Conservation (phyloP, 2,797 vertebrate genomes). For the Hafferia zeledoni region DNA sequence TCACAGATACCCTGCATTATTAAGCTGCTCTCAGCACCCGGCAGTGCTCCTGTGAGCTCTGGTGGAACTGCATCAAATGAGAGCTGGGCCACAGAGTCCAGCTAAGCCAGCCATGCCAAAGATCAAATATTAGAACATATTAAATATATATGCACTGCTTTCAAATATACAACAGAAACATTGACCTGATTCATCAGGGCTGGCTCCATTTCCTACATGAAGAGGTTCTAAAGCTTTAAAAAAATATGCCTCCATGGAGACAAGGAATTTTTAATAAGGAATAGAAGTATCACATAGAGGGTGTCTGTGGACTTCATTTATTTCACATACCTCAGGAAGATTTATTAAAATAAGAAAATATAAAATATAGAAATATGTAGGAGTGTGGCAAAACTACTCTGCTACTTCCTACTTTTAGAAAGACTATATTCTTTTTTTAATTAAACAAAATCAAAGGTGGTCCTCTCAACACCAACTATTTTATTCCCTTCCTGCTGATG, state of each 20-base stretch:
- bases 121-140: conserved; percentile 13
- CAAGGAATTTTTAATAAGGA: background rate
- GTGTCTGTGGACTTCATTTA: background rate
- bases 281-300: background rate
- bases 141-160: background rate
- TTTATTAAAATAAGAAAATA: background rate
- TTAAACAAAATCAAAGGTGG: background rate
- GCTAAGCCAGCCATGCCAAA: background rate
- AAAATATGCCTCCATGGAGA: background rate
- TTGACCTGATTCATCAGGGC: background rate
- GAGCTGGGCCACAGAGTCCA: background rate
- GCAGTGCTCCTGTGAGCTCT: background rate
- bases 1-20: background rate
- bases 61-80: background rate
- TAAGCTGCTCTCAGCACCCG: background rate
- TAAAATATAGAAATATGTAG: background rate
- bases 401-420: background rate
- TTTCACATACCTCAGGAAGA: background rate
- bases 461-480: background rate
- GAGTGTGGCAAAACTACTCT: background rate
- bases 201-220: background rate
- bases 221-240: background rate
- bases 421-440: background rate
- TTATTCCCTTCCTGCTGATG: background rate
- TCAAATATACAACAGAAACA: conserved; percentile 12